These are phyloP conservation scores for Phrynocephalus forsythii DNA, from an alignment of 2,797 vertebrate genomes.

Conservation along the genomic window DNA sequence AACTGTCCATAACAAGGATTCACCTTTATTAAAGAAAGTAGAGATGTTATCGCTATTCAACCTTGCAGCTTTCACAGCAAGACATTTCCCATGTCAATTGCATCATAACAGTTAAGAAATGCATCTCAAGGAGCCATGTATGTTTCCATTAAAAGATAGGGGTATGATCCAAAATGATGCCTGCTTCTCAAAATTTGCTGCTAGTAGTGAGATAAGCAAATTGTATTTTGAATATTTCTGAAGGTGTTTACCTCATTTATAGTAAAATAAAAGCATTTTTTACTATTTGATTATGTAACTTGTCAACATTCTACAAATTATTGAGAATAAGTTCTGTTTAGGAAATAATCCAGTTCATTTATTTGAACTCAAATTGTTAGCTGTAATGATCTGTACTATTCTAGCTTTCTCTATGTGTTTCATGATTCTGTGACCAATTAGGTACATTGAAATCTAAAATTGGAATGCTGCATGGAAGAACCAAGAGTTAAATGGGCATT, in stretches of 20 bases:
- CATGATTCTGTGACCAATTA: no score
- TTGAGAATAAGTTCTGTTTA: constrained; percentile 40
- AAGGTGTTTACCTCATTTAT: constrained; percentile 38
- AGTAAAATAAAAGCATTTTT: constrained; percentile 24
- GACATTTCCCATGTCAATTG: constrained; percentile 27
- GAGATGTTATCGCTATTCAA: constrained; percentile 32
- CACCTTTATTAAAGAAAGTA: constrained; percentile 17
- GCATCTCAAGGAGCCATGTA: constrained; percentile 12
- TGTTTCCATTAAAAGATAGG: not conserved
- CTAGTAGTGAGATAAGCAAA: constrained; percentile 33
- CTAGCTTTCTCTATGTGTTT: no score
- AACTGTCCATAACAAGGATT: constrained; percentile 13
- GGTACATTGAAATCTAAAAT: no score
- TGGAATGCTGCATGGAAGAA: no score
- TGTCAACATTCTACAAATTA: constrained; percentile 33
- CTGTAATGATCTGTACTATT: no score
- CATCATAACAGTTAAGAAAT: not conserved
- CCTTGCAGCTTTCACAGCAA: constrained; percentile 15
- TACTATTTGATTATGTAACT: constrained; percentile 37
- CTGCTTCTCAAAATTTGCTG: not conserved
- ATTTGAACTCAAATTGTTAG: no score
- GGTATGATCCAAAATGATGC: constrained; percentile 45
- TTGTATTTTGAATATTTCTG: constrained; percentile 15
- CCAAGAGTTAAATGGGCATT: no score
- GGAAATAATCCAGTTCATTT: constrained; percentile 35